Conservation (phyloP, 2,888 invertebrate genomes). For the Apomyelois bistriatella region DNA sequence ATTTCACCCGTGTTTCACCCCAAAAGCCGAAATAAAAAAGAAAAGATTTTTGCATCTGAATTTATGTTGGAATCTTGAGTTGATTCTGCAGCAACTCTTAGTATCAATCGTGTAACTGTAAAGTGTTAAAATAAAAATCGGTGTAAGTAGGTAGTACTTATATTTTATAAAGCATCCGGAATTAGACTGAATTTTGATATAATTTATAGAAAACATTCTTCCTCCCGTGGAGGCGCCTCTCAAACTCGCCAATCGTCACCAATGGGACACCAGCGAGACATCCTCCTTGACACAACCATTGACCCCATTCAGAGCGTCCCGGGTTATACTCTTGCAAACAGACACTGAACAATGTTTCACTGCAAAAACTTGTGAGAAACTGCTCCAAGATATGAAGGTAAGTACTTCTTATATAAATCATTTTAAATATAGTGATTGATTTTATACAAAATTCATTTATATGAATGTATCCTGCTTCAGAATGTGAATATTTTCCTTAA, state of each 20-base stretch:
- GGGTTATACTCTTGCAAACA: slow-evolving; percentile 66
- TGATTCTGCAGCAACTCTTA: too few relatives aligned
- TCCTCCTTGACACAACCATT: slow-evolving; percentile 11
- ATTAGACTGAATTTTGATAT: neutral
- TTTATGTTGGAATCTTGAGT: too few relatives aligned
- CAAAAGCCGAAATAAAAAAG: too few relatives aligned
- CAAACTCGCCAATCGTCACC: slow-evolving; percentile 36
- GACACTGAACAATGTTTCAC: slow-evolving; percentile 51
- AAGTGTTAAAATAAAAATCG: too few relatives aligned
- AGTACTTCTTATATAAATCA: neutral
- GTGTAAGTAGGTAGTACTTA: too few relatives aligned
- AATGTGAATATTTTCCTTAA: too few relatives aligned
- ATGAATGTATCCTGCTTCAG: neutral
- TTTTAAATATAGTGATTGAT: too few relatives aligned
- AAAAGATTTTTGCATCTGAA: too few relatives aligned
- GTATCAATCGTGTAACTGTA: too few relatives aligned
- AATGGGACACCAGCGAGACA: slow-evolving; percentile 32
- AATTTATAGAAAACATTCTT: slow-evolving; percentile 51
- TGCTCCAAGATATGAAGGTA: slow-evolving; percentile 65
- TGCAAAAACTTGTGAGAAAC: slow-evolving; percentile 40
- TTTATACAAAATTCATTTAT: too few relatives aligned
- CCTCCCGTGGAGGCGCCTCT: slow-evolving; percentile 48
- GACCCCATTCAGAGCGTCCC: slow-evolving; percentile 32
- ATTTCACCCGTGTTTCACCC: too few relatives aligned
- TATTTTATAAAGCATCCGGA: too few relatives aligned